Conservation (phyloP, 2,113 vertebrate genomes). For the Micromys minutus region DNA sequence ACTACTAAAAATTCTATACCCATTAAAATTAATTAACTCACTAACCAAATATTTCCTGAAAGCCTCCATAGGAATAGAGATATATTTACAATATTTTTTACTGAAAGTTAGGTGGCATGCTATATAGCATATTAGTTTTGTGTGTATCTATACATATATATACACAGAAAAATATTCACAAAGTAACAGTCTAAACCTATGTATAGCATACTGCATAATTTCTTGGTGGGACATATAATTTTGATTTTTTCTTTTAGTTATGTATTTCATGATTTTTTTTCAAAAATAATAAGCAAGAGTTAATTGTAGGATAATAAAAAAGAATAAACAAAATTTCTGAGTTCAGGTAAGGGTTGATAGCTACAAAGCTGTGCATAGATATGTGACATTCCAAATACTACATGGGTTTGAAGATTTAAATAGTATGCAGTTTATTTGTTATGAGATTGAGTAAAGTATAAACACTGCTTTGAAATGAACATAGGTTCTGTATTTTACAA, state of each 20-base stretch:
- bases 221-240: neutral
- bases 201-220: neutral
- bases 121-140: neutral
- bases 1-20: neutral
- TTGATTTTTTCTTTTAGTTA: neutral
- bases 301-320: neutral
- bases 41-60: neutral
- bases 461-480: neutral
- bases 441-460: neutral
- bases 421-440: neutral
- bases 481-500: neutral
- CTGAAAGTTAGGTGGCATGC: neutral
- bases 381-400: neutral
- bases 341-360: neutral
- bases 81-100: neutral
- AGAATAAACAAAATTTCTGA: neutral
- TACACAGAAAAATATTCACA: neutral
- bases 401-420: neutral
- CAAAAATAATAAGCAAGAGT: neutral
- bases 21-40: neutral
- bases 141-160: neutral
- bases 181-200: neutral
- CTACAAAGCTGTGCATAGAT: neutral
- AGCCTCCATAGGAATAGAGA: neutral
- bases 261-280: neutral